phyloP scores from a whole-genome alignment of 2,113 vertebrate species.

The Pseudolaguvia tuberculata region DNA sequence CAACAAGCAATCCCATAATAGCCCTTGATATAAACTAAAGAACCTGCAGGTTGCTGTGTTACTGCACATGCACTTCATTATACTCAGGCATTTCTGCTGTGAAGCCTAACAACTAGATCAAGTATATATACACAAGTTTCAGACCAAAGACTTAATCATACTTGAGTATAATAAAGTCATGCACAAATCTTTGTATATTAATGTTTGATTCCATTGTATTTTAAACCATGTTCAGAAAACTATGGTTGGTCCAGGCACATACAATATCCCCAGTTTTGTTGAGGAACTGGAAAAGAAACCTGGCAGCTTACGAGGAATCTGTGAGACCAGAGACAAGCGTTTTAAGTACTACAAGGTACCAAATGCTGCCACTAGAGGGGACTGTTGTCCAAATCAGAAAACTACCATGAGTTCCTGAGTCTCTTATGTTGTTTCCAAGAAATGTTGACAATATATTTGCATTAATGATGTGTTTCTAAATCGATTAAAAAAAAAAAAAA shows the following conservation, averaged over 20 bases:
- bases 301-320: conserved; percentile 60
- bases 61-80: background rate
- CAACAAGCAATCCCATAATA: background rate
- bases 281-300: conserved; percentile 57
- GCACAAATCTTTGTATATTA: too few species aligned
- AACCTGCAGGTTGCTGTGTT: background rate
- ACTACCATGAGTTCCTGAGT: background rate
- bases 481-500: too few species aligned
- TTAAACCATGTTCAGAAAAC: conserved; percentile 50
- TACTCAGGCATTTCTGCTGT: background rate
- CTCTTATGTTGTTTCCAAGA: background rate
- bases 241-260: conserved; percentile 64
- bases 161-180: too few species aligned
- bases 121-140: too few species aligned
- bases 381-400: background rate
- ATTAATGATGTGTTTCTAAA: too few species aligned
- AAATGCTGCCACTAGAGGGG: conserved; percentile 27
- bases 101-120: too few species aligned
- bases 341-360: conserved; percentile 61
- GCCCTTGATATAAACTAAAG: background rate
- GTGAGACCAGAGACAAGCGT: conserved; percentile 58
- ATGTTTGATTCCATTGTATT: background rate
- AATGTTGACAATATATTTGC: too few species aligned
- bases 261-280: conserved; percentile 63
- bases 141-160: too few species aligned